Base-by-base conservation (phyloP, 1,140 invertebrate species). In the Bombus sibiricus region DNA sequence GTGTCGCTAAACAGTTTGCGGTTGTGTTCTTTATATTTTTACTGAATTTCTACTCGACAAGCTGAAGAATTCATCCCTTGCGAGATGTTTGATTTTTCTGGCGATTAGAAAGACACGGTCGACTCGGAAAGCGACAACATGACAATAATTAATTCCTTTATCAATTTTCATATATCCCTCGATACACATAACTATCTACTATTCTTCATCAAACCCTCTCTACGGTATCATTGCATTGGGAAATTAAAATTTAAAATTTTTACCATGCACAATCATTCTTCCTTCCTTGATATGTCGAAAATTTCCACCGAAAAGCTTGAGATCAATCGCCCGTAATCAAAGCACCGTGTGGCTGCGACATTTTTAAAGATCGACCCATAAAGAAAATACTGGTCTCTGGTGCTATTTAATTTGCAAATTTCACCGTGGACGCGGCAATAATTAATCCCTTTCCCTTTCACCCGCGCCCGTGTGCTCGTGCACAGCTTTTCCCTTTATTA, bases 381-480 rank as follows among this genome's bases (percentile, higher is more conserved):
- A 32, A 18, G n/a, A 13, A 8, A 66, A 66, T 25, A 25, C 3
- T 28, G 9, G 4, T 8, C 43, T 22, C 12, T 9, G 18, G 37
- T 4, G 28, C 37, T 41, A 62, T 47, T 83, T 83, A 83, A 77
- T 25, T 76, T 64, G 41, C 3, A 68, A 83, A 86, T 76, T 74
- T 43, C 66, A 13, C 32, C 22, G 59, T 37, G 37, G 5, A 62
- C 76, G 47, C 34, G 47, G 32, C 75, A 73, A 89, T 89, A 89
- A 88, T 88, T 79, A 89, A 89, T 88, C 85, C 83, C 76, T 76
- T 78, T 47, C 74, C 57, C 79, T 82, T 86, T 86, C 69, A 82
- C 77, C 68, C 34, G 4, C 34, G 73, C 5, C n/a, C n/a, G 3
- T 25, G 12, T 68, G 64, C 66, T 68, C 34, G 43, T 22, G 76